phyloP scores from a whole-genome alignment of 2,888 invertebrate genomes.

The Notodonta dromedarius region DNA sequence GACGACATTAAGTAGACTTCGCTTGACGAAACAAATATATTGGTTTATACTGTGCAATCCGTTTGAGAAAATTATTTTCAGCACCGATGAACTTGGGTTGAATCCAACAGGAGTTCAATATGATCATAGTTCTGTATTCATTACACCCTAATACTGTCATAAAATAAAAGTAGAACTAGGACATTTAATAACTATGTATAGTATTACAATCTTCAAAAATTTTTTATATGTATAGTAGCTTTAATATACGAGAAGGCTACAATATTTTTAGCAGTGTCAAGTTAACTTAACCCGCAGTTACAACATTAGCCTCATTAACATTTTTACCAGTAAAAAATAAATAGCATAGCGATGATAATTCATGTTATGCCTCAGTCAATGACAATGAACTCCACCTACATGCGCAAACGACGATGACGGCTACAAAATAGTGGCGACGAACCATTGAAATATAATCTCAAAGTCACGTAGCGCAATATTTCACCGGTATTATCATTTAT shows the following conservation, averaged over 20 bases:
- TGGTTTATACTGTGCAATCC: background rate
- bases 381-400: conserved; percentile 33
- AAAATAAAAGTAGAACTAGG: too few species aligned
- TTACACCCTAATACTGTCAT: background rate
- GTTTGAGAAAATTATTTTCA: background rate
- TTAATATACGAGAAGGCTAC: background rate
- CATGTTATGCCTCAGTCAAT: conserved; percentile 25
- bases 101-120: background rate
- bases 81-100: background rate
- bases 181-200: too few species aligned
- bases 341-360: conserved; percentile 19
- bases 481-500: conserved; percentile 43
- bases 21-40: conserved; percentile 6
- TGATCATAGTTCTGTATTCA: background rate
- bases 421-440: conserved; percentile 29
- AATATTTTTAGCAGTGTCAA: background rate
- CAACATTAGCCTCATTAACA: conserved; percentile 6
- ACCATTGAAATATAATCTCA: conserved; percentile 48
- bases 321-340: conserved; percentile 20
- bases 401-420: conserved; percentile 13
- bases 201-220: too few species aligned
- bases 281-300: background rate
- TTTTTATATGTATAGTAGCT: too few species aligned
- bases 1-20: background rate
- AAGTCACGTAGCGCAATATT: conserved; percentile 55